Evolutionary conservation across 2,797 vertebrate genomes (phyloP).

Genomic region (Rhabdophis nuchalis): DNA sequence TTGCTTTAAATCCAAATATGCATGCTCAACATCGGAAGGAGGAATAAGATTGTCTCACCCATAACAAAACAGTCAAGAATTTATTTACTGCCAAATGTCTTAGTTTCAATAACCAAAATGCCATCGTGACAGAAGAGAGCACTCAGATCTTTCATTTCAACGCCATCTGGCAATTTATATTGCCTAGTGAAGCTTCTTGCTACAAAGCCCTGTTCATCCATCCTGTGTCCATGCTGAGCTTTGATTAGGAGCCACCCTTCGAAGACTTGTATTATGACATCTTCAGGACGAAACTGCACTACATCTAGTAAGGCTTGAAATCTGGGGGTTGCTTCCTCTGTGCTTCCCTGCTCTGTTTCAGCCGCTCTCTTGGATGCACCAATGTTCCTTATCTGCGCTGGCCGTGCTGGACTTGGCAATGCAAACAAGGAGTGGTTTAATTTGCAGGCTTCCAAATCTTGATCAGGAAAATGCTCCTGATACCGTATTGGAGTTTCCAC

Average conservation of each 20-base stretch:
- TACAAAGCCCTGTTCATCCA: slow-evolving; percentile 82
- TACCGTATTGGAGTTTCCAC: slow-evolving; percentile 74
- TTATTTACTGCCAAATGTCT: slow-evolving; percentile 47
- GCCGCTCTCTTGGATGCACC: fast-evolving
- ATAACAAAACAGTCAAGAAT: slow-evolving; percentile 33
- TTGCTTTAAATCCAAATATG: slow-evolving; percentile 35
- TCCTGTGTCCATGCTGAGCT: slow-evolving; percentile 74
- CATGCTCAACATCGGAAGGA: slow-evolving; percentile 8
- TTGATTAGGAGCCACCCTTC: slow-evolving; percentile 82
- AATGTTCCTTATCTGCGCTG: slow-evolving; percentile 20
- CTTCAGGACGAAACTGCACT: slow-evolving; percentile 81
- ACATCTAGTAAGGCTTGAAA: slow-evolving; percentile 79
- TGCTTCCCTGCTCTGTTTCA: fast-evolving
- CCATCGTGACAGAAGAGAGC: slow-evolving; percentile 80
- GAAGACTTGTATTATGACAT: slow-evolving; percentile 82
- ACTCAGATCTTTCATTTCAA: slow-evolving; percentile 72
- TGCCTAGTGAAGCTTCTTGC: slow-evolving; percentile 79
- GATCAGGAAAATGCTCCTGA: slow-evolving; percentile 66
- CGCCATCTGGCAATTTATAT: slow-evolving; percentile 73
- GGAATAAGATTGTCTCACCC: slow-evolving; percentile 36
- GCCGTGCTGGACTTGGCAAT: slow-evolving; percentile 70
- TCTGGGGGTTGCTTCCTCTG: slow-evolving; percentile 13
- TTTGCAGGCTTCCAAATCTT: slow-evolving; percentile 65
- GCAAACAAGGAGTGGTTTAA: slow-evolving; percentile 75
- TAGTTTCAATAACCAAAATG: slow-evolving; percentile 79